These are phyloP conservation scores for Nannospalax galili DNA, from an alignment of 2,113 vertebrate genomes.

Conservation along the genomic window DNA sequence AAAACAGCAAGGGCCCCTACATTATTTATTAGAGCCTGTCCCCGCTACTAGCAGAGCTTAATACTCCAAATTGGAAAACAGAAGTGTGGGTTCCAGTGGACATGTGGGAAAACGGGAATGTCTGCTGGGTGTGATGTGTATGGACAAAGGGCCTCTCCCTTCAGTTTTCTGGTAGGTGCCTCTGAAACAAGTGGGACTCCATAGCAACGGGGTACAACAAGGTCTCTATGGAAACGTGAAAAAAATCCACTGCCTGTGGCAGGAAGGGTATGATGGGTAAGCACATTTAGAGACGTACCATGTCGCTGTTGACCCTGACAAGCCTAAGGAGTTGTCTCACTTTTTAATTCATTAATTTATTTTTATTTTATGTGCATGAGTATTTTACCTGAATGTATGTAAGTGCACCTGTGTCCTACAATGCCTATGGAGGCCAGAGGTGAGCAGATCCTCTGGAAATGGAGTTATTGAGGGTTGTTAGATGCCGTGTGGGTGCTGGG, in stretches of 20 bases:
- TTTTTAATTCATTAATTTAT: not conserved
- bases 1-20: not conserved
- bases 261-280: constrained; percentile 45
- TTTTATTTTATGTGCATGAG: too few species aligned
- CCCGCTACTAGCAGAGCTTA: not conserved
- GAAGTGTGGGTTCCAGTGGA: constrained; percentile 40
- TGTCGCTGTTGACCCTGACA: not conserved
- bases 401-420: too few species aligned
- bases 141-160: constrained; percentile 67
- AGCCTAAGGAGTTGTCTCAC: constrained; percentile 48
- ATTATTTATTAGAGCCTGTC: constrained; percentile 12
- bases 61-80: not conserved
- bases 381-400: too few species aligned
- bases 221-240: constrained; percentile 77
- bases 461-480: too few species aligned
- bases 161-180: constrained; percentile 67
- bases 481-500: too few species aligned
- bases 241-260: constrained; percentile 49
- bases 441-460: too few species aligned
- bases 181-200: constrained; percentile 54
- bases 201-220: constrained; percentile 71
- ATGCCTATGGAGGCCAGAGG: too few species aligned
- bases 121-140: constrained; percentile 18
- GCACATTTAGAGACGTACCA: not conserved
- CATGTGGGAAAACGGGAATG: constrained; percentile 66